These are phyloP conservation scores for Hirtodrosophila alboralis DNA, from an alignment of 2,888 invertebrate species.

Conservation along the genomic window DNA sequence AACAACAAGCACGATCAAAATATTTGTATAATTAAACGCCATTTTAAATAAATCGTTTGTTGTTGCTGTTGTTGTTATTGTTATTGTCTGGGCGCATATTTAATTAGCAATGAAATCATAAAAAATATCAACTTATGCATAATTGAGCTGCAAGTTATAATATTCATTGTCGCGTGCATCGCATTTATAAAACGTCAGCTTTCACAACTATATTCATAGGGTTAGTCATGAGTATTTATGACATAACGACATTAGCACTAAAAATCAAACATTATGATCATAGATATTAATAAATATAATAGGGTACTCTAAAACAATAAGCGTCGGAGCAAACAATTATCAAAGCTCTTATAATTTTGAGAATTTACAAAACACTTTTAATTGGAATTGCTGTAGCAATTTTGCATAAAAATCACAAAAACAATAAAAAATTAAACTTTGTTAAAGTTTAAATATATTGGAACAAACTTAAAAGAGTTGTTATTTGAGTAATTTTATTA, in stretches of 20 bases:
- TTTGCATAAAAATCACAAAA: too few relatives aligned
- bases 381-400: too few relatives aligned
- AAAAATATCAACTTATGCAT: constrained; percentile 58
- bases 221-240: constrained; percentile 22
- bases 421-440: too few relatives aligned
- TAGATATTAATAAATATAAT: background rate
- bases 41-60: constrained; percentile 64
- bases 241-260: background rate
- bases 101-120: constrained; percentile 74
- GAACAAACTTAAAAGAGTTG: too few relatives aligned
- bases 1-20: constrained; percentile 37
- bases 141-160: constrained; percentile 62
- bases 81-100: constrained; percentile 62
- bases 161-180: constrained; percentile 49
- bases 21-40: constrained; percentile 70
- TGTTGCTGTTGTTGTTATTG: constrained; percentile 13
- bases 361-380: too few relatives aligned
- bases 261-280: too few relatives aligned
- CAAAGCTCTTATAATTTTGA: too few relatives aligned
- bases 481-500: too few relatives aligned
- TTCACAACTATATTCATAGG: constrained; percentile 29
- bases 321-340: too few relatives aligned
- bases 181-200: constrained; percentile 23
- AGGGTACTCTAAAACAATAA: background rate
- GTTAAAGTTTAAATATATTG: too few relatives aligned